Conservation (phyloP, 2,113 vertebrate genomes). For the Seriola quinqueradiata region DNA sequence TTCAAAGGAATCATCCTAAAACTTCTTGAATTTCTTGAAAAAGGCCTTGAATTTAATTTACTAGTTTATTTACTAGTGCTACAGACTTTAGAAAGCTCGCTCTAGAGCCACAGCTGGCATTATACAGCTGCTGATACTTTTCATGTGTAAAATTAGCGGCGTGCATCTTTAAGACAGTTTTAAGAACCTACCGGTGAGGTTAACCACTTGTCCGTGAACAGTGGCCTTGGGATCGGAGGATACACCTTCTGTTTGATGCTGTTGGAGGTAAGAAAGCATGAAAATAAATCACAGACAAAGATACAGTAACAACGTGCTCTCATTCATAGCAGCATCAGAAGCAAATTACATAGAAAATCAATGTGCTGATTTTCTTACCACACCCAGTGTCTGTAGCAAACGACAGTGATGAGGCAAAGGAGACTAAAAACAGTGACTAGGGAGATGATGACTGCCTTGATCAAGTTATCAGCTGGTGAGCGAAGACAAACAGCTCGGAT, state of each 20-base stretch:
- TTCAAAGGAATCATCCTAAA: too few relatives aligned
- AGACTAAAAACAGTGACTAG: conserved; percentile 21
- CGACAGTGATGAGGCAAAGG: conserved; percentile 17
- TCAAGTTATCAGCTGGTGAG: conserved; percentile 51
- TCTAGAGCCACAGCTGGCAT: background rate
- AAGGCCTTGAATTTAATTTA: too few relatives aligned
- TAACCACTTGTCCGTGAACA: conserved; percentile 50
- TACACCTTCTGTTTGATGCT: conserved; percentile 70
- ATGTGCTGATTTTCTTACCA: conserved; percentile 42
- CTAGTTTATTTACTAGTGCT: too few relatives aligned
- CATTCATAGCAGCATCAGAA: background rate
- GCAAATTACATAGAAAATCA: rapidly evolving
- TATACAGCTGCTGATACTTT: background rate
- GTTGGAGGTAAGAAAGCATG: conserved; percentile 2
- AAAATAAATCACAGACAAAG: background rate
- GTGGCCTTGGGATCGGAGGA: conserved; percentile 72
- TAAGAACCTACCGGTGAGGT: conserved; percentile 49
- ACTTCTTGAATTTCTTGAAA: too few relatives aligned
- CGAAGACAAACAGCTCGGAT: background rate
- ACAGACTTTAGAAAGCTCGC: background rate
- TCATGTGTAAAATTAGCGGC: background rate
- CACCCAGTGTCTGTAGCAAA: conserved; percentile 69
- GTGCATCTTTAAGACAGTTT: background rate
- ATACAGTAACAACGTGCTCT: background rate
- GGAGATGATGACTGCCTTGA: background rate